Percentiles rank a stretch among this genome's conserved stretches.
These are phyloP conservation scores for Hestina assimilis DNA, from an alignment of 1,140 invertebrate species.

Conservation along the genomic window DNA sequence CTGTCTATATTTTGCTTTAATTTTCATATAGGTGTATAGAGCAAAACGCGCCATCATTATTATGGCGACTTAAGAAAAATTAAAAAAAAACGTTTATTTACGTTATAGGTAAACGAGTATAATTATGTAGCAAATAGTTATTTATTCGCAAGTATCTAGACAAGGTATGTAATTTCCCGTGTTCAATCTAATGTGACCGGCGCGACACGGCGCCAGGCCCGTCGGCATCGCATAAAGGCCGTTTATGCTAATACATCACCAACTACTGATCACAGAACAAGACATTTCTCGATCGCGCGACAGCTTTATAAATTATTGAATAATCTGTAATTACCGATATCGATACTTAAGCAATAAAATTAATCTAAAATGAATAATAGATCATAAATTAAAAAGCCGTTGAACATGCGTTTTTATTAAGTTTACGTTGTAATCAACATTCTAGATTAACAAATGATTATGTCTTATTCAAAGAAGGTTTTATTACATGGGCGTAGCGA, in stretches of 20 bases:
- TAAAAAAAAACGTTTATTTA: background rate
- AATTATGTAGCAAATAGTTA: conserved; percentile 66
- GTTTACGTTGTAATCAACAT: conserved; percentile 1
- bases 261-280: conserved; percentile 41
- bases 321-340: conserved; percentile 55
- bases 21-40: no score
- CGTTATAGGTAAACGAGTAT: conserved; percentile 21
- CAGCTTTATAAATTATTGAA: conserved; percentile 69
- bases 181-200: conserved; percentile 60
- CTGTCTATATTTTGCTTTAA: no score
- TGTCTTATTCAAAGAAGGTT: no score
- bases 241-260: conserved; percentile 65
- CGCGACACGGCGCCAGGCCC: conserved; percentile 63
- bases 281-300: conserved; percentile 55
- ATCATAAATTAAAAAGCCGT: conserved; percentile 9
- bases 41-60: background rate
- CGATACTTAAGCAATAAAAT: conserved; percentile 12
- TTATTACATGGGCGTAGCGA: no score
- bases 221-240: conserved; percentile 63
- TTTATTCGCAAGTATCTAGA: conserved; percentile 63
- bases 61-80: background rate
- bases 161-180: conserved; percentile 68
- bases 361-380: conserved; percentile 13
- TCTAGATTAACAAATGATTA: no score
- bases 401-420: background rate